Percentiles rank a stretch among this genome's conserved stretches.
Evolutionary conservation across 1,140 invertebrate genomes (phyloP).

Genomic region (Lordiphosa mommai): DNA sequence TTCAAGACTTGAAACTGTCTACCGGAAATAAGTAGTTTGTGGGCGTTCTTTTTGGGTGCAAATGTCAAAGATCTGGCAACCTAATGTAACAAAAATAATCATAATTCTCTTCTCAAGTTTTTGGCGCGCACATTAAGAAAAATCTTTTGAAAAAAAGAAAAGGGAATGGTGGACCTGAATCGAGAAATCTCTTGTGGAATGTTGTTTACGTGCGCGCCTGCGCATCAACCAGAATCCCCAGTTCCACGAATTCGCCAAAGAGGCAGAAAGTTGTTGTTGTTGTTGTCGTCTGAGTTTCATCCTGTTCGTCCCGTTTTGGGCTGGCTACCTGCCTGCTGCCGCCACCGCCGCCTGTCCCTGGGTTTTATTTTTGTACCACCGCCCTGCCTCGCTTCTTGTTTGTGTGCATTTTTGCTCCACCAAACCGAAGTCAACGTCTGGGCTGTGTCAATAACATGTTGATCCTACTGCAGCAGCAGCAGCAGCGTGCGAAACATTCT

Average conservation of each 20-base stretch:
- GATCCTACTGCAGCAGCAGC: conserved; percentile 40
- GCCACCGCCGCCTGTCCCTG: conserved; percentile 3
- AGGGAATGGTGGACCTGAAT: conserved; percentile 21
- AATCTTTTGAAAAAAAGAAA: conserved; percentile 5
- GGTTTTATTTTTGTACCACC: conserved; percentile 34
- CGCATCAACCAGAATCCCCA: conserved; percentile 54
- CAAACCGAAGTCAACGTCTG: conserved; percentile 34
- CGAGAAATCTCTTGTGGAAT: conserved; percentile 61
- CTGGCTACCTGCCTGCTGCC: conserved; percentile 51
- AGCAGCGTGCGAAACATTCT: conserved; percentile 58
- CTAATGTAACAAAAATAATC: background rate
- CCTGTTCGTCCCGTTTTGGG: conserved; percentile 69
- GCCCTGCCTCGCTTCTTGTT: conserved; percentile 66
- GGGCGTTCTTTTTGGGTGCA: background rate
- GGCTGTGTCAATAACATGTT: conserved; percentile 68
- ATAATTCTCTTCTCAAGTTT: conserved; percentile 39
- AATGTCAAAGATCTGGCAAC: conserved; percentile 39
- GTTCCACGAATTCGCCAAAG: conserved; percentile 60
- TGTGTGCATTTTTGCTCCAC: conserved; percentile 66
- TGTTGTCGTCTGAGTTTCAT: conserved; percentile 55
- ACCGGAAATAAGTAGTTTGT: conserved; percentile 36
- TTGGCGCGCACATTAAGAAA: conserved; percentile 59
- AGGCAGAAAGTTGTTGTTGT: conserved; percentile 10
- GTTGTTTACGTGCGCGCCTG: conserved; percentile 76
- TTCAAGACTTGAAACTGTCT: conserved; percentile 7